These are phyloP conservation scores for Neolamprologus kungweensis DNA, from an alignment of 2,113 vertebrate genomes.

Conservation along the genomic window DNA sequence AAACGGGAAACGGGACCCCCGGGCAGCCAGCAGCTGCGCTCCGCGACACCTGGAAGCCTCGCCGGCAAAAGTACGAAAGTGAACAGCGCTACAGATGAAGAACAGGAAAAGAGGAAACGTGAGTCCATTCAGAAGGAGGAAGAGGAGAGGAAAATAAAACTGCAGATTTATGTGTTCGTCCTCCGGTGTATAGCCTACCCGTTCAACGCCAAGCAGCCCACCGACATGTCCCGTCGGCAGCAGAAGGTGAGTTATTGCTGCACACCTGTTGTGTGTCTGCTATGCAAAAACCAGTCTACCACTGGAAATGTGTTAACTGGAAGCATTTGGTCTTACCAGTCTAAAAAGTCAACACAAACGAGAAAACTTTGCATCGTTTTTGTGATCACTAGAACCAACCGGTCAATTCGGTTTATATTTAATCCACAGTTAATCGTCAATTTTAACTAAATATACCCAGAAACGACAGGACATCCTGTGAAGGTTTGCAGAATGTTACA, in stretches of 20 bases:
- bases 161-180: constrained; percentile 92
- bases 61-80: constrained; percentile 37
- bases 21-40: constrained; percentile 51
- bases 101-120: constrained; percentile 72
- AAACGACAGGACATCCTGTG: not conserved
- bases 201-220: constrained; percentile 91
- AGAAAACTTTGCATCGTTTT: accelerated
- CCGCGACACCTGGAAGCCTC: constrained; percentile 61
- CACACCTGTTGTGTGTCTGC: constrained; percentile 39
- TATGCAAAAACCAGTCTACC: not conserved
- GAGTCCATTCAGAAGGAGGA: constrained; percentile 76
- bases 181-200: constrained; percentile 87
- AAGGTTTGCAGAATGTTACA: not conserved
- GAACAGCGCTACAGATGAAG: constrained; percentile 40
- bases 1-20: constrained; percentile 21
- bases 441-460: not conserved
- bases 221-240: constrained; percentile 86
- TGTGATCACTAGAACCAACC: accelerated
- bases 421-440: accelerated
- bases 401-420: not conserved
- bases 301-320: not conserved
- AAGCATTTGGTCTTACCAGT: accelerated
- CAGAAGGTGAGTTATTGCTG: constrained; percentile 79
- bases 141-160: constrained; percentile 75
- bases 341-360: accelerated